Evolutionary conservation across 2,888 invertebrate species (phyloP).

Genomic region (Notodonta dromedarius): DNA sequence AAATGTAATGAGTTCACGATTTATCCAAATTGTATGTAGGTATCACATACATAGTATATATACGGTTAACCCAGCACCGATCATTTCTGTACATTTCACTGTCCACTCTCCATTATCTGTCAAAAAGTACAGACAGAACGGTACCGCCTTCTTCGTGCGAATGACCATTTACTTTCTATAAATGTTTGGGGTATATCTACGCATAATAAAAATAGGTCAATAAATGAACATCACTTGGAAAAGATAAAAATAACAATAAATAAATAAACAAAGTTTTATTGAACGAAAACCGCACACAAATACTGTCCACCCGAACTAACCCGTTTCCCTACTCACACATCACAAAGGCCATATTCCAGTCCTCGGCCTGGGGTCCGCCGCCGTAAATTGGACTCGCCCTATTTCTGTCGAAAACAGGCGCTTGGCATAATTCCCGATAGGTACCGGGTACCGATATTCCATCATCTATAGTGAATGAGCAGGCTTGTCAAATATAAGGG

Average conservation of each 20-base stretch:
- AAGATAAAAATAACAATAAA: background rate
- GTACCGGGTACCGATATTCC: conserved; percentile 67
- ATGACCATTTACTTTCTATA: too few relatives aligned
- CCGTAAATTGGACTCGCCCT: conserved; percentile 56
- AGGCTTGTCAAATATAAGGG: conserved; percentile 64
- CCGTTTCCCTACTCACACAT: background rate
- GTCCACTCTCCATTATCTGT: too few relatives aligned
- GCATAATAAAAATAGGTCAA: background rate
- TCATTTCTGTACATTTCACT: too few relatives aligned
- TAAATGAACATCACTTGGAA: background rate
- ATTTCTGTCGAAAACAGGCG: conserved; percentile 62
- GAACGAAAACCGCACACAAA: background rate
- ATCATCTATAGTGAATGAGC: conserved; percentile 70
- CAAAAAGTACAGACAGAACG: too few relatives aligned
- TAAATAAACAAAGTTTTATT: background rate
- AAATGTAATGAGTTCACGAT: too few relatives aligned
- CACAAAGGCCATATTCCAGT: conserved; percentile 10
- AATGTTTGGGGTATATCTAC: too few relatives aligned
- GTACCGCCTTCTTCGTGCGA: too few relatives aligned
- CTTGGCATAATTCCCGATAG: conserved; percentile 63
- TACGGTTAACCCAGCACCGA: too few relatives aligned
- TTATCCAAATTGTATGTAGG: too few relatives aligned
- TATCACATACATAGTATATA: background rate
- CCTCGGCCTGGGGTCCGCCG: conserved; percentile 24
- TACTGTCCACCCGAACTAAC: background rate